These are phyloP conservation scores for Eupsittula cactorum DNA, from an alignment of 2,113 vertebrate genomes.

Conservation along the genomic window DNA sequence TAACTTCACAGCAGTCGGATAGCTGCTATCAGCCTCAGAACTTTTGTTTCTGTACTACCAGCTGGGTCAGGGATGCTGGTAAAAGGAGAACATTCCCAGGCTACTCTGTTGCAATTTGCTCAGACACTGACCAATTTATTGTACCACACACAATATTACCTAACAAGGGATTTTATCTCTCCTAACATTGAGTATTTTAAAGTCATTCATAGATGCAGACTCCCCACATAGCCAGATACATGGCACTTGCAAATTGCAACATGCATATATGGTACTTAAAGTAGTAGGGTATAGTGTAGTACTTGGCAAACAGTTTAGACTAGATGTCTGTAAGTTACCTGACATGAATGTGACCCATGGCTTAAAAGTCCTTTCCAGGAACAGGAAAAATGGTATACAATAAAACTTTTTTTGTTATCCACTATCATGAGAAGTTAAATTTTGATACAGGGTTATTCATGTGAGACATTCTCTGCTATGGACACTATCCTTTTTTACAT, in stretches of 20 bases:
- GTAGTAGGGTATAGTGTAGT: not conserved
- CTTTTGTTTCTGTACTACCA: accelerated
- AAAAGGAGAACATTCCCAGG: not conserved
- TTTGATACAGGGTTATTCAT: not conserved
- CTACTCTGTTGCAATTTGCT: accelerated
- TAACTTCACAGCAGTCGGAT: too few relatives aligned
- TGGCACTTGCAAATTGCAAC: too few relatives aligned
- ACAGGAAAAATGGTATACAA: accelerated
- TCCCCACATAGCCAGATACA: accelerated
- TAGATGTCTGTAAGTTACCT: accelerated
- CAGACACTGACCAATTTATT: not conserved
- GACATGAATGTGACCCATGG: not conserved
- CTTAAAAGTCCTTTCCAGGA: not conserved
- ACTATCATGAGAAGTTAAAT: not conserved
- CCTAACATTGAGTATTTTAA: not conserved
- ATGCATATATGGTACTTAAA: accelerated
- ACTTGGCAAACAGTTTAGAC: not conserved
- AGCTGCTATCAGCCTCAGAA: not conserved
- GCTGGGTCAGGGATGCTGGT: not conserved
- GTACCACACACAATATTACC: accelerated
- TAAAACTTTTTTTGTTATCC: not conserved
- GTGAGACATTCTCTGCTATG: not conserved
- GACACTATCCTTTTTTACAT: accelerated
- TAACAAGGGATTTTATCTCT: accelerated
- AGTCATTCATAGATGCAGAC: not conserved